Base-by-base conservation (phyloP, 2,113 vertebrate species). In the Saguinus midas region DNA sequence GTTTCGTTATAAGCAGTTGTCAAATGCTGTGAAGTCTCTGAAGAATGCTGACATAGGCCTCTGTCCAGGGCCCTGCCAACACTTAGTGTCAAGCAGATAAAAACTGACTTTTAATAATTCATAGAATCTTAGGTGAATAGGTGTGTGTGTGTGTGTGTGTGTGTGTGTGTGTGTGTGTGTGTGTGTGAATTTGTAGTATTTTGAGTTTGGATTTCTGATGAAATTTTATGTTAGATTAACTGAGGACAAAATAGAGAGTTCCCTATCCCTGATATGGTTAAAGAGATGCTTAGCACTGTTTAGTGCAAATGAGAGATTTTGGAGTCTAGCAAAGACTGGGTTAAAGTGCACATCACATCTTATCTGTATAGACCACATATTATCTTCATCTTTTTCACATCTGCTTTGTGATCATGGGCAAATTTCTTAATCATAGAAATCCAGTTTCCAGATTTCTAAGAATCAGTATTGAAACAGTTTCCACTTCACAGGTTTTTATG, bases 91-190 rank as follows among this genome's bases (percentile, higher is more conserved):
- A 80, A 68, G n/a, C n/a, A 94, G 84, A 94, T 3, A 1, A 85
- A 95, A 86, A 87, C 85, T 43, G 25, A 75, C 9, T 32, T n/a
- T 88, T 86, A 83, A 93, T 97, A 98, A 97, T 96, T 89, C 45
- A 95, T 73, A 72, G 73, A 94, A 16, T 92, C 66, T 66, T 95
- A 81, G 89, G 35, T 92, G 68, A 84, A 61, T 83, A 58, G 68
- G 61, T 43, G 1, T 8, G 7, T 32, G 5, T 72, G 5, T 52
- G 5, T 23, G 0, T 35, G 37, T 23, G 0, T 35, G 37, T 76
- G 35, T 48, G 6, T 27, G 3, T 55, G 32, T 35, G 23, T 32
- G 2, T 12, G 32, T 50, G 21, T 40, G 23, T 68, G 29, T 23
- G 16, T 48, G 18, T 68, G 27, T 27, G 27, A 17, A 58, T 83